Conservation (phyloP, 2,888 invertebrate genomes). For the Blera fallax region DNA sequence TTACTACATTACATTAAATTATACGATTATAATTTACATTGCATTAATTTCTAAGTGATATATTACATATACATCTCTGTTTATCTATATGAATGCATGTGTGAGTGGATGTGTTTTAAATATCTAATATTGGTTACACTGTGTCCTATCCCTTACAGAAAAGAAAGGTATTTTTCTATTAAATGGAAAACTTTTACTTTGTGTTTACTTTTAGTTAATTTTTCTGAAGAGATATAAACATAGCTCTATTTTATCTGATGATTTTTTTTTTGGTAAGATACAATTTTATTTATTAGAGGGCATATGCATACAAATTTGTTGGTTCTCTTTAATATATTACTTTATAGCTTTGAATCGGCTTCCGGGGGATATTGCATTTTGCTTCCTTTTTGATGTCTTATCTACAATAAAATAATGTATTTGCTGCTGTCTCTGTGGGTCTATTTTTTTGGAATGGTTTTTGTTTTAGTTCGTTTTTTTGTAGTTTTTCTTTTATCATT, state of each 20-base stretch:
- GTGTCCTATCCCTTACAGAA: neutral
- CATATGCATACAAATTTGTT: neutral
- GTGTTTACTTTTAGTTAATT: neutral
- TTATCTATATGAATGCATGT: constrained; percentile 27
- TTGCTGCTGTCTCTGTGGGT: constrained; percentile 1
- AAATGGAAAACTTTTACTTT: constrained; percentile 61
- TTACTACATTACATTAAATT: constrained; percentile 25
- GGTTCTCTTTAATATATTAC: neutral
- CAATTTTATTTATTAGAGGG: neutral
- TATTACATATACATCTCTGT: constrained; percentile 5
- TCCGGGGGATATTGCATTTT: neutral
- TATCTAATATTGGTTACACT: neutral
- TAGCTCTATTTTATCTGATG: neutral
- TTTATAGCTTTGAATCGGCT: neutral
- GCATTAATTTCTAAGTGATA: constrained; percentile 17
- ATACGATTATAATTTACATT: constrained; percentile 20
- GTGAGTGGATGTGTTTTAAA: constrained; percentile 9
- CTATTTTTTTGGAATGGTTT: neutral
- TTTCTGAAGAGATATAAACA: neutral
- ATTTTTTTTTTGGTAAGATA: neutral
- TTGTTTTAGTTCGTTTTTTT: neutral
- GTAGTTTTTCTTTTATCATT: neutral
- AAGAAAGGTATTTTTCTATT: constrained; percentile 21
- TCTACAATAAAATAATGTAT: constrained; percentile 10
- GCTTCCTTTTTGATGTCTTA: neutral